Conservation (phyloP, 92 coral and sea anemone species). For the Galaxea fascicularis region DNA sequence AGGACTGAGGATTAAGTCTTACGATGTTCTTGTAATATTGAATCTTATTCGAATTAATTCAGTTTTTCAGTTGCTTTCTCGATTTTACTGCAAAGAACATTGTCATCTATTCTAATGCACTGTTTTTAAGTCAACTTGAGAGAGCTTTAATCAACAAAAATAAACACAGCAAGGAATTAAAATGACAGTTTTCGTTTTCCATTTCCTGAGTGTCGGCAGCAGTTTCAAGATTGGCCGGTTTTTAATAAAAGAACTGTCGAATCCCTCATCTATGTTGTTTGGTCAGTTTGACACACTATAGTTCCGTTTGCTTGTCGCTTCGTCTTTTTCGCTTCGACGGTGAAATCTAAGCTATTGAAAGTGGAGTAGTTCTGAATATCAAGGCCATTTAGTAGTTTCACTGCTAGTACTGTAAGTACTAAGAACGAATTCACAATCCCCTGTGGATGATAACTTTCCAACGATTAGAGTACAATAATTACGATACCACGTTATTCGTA, state of each 20-base stretch:
- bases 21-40: not conserved
- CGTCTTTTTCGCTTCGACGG: not conserved
- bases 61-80: not conserved
- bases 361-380: not conserved
- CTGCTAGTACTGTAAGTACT: no score
- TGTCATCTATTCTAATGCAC: not conserved
- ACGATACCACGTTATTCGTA: no score
- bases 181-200: not conserved
- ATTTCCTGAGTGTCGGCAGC: not conserved
- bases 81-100: not conserved
- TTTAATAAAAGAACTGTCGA: not conserved
- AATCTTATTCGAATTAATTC: no score
- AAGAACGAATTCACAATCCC: not conserved
- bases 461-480: no score
- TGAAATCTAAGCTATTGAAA: not conserved
- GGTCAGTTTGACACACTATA: not conserved
- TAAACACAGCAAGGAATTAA: not conserved
- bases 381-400: not conserved
- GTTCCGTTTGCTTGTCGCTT: not conserved
- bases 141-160: not conserved
- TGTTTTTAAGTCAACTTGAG: not conserved
- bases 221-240: not conserved
- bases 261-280: not conserved
- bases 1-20: slow-evolving; percentile 1
- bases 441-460: not conserved